Conservation (phyloP, 2,113 vertebrate species). For the Pyxicephalus adspersus region DNA sequence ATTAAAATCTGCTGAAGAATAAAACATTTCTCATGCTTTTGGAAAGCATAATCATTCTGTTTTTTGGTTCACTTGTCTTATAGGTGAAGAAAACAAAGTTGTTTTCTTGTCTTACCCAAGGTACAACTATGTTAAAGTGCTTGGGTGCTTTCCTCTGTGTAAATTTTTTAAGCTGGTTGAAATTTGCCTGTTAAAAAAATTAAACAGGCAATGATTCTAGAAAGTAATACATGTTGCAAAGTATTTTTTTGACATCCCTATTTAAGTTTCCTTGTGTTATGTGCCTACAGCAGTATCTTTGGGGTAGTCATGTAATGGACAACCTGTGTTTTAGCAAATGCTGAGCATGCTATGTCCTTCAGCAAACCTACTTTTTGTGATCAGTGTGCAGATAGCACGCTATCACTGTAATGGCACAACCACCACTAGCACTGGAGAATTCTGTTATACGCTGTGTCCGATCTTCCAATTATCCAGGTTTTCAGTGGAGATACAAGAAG, state of each 20-base stretch:
- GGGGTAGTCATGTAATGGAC: background rate
- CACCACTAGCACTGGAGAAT: background rate
- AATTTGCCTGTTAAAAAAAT: too few species aligned
- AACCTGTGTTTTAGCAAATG: conserved; percentile 15
- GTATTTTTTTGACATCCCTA: background rate
- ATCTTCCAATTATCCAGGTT: conserved; percentile 25
- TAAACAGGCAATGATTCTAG: too few species aligned
- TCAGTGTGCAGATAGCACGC: background rate
- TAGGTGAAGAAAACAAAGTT: too few species aligned
- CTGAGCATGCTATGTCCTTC: background rate
- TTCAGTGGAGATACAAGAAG: conserved; percentile 20
- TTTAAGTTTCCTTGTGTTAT: background rate
- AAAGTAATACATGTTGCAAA: background rate
- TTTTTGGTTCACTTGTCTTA: too few species aligned
- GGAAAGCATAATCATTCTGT: too few species aligned
- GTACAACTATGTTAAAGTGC: too few species aligned
- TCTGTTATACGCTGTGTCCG: conserved; percentile 31
- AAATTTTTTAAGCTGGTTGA: too few species aligned
- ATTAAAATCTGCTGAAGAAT: too few species aligned
- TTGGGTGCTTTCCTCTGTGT: too few species aligned
- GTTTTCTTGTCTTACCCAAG: too few species aligned
- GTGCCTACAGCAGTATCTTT: background rate
- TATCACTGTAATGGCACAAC: background rate
- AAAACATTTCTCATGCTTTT: too few species aligned
- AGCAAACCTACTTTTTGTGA: background rate